Evolutionary conservation across 2,797 vertebrate genomes (phyloP), one percentile per base, ranked within the genome.

Genomic region (Pogonophryne albipinna): DNA sequence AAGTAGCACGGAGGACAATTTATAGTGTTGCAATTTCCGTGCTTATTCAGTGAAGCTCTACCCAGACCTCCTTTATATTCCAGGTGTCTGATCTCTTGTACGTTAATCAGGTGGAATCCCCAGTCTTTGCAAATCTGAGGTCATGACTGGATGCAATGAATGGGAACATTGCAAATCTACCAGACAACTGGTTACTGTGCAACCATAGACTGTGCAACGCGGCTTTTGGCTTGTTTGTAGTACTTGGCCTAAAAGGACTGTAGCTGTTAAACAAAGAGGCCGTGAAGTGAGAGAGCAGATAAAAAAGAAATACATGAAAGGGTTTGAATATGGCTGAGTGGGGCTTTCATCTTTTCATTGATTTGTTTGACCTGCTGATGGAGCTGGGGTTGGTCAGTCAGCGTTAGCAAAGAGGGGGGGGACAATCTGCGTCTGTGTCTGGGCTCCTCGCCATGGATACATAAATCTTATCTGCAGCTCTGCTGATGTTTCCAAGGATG

Each of bases 371-470:
- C 66, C 78, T 66, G 81, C 71, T 77, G 87, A 78, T 69, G 78
- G 61, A 82, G 79, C 83, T 16, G 65, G 65, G 1, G 45, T 34
- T 41, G 71, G 72, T 71, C 63, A 23, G 66, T 83, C 59, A 45
- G 46, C 58, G 58, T 74, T 66, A 62, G 55, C 60, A 46, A 41
- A 53, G 51, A 1, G 13, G 10, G 19, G 23, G 27, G 59, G 19
- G 14, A 20, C 41, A 20, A 58, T 47, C 16, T 66, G 51, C 45
- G 59, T 82, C 63, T 66, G 51, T 45, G 61, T 82, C 63, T 74
- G 58, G 20, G 46, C 75, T 83, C 49, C 66, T 92, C 89, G 83
- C 84, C 86, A 87, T 86, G 88, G 86, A 91, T 79, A 87, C 81
- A 46, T 56, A 79, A 83, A 80, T 85, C 81, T 82, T 82, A 87